Base-by-base conservation (phyloP, 2,888 invertebrate species). In the Synergus laeviventris region DNA sequence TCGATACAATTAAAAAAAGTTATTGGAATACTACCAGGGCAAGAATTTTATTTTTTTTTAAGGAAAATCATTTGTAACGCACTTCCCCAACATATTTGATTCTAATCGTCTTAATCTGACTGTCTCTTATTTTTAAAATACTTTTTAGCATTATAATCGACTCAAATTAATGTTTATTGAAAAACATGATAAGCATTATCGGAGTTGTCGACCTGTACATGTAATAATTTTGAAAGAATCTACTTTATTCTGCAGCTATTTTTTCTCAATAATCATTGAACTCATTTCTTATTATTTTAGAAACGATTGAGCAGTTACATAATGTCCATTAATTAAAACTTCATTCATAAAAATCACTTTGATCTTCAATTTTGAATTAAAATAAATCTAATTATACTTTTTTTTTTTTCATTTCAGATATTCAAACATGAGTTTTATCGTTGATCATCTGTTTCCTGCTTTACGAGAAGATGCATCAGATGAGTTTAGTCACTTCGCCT, bases 361-460 rank as follows among this genome's bases (percentile, higher is more conserved):
- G 56, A 74, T 49, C 64, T 45, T 31, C 9, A 81, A 42, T 42
- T 31, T 31, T 5, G 31, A 31, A 16, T 21, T 16, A 31, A 49
- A 31, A 36, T 49, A 38, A 21, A 36, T 74, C 21, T 42, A 59
- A 31, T 49, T 45, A n/a, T n/a, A n/a, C 21, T 8, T 66, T 66
- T 18, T 77, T 45, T 73, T 83, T 82, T 87, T 87, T 84, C 79
- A 79, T 93, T 94, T 7, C 94, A 98, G 98, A 89, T 99, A 99
- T 92, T 95, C 96, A 79, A 96, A 96, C 91, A 96, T 99, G 95
- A 96, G 96, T 82, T 96, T 96, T 91, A 94, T 98, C 83, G 98
- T 97, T 82, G 99, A 99, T 93, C 98, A 98, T 91, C 94, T 99
- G 91, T 99, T 98, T 92, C 99, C 99, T 84, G 95, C 96, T 70